Evolutionary conservation across 2,113 vertebrate species (phyloP), one percentile per base, ranked within the genome.

Genomic region (Channa argus): DNA sequence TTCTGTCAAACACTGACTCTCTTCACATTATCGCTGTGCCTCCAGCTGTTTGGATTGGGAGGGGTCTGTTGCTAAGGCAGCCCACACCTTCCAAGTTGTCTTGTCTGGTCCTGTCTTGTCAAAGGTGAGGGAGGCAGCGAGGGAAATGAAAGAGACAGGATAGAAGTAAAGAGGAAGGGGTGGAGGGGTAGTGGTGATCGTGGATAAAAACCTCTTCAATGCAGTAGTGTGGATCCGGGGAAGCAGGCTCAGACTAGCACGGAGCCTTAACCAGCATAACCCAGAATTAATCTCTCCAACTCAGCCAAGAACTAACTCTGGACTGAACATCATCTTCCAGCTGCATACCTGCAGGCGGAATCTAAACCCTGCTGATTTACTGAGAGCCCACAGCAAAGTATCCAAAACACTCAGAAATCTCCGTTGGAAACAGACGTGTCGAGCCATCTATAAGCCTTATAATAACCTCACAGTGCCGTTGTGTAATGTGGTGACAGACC

Each of bases 41-140:
- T 86, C 86, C 90, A 89, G 89, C 82, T 89, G 90, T 94, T 91
- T 91, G 70, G 71, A 66, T 66, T 41, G 68, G 91, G 86, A 80
- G 71, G 70, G 80, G 82, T 55, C 54, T 44, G 71, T 90, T 87
- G 53, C 80, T 78, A 44, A 50, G 80, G 87, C 46, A n/a, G 91
- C 60, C 88, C 91, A 81, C 92, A 84, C 92, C 93, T 85, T 77
- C 24, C 7, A 0, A 77, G 61, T 39, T 1, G 62, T 82, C 80
- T 79, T 91, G 93, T 90, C 91, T 91, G 85, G 84, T 94, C 92
- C 82, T 91, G 93, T 83, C 79, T 68, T 2, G 51, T 63, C 62
- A 56, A 53, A 64, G 60, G 63, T 39, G 58, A 74, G 49, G 52
- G 61, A 75, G 38, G 8, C 12, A 76, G 62, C 10, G 70, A 49